A percentile compares a stretch with the other conserved stretches of the same genome.
Evolutionary conservation across 2,113 vertebrate species (phyloP).

Genomic region (Amblyornis subalaris): DNA sequence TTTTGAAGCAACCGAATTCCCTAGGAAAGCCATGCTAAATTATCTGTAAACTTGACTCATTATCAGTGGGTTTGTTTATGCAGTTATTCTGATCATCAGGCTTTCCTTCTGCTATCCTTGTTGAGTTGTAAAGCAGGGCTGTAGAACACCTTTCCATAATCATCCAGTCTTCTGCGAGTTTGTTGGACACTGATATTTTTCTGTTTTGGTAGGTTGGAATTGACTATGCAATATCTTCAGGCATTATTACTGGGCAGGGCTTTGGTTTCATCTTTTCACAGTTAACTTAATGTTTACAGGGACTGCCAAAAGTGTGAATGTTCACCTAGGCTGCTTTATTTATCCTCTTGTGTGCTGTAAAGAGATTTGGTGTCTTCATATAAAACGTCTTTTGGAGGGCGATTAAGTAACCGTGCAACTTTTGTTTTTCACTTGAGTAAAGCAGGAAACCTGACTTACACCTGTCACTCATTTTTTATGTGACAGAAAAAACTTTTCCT

Average conservation of each 20-base stretch:
- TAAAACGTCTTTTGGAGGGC: neutral
- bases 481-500: neutral
- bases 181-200: neutral
- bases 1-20: neutral
- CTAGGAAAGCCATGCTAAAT: neutral
- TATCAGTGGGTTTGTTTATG: neutral
- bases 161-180: neutral
- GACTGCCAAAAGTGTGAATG: neutral
- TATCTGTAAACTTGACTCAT: neutral
- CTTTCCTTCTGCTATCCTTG: neutral
- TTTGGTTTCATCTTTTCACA: neutral
- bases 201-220: neutral
- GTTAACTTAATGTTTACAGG: neutral
- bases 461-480: neutral
- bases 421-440: neutral
- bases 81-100: neutral
- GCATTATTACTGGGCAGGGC: neutral
- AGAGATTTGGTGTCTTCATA: neutral
- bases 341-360: accelerated
- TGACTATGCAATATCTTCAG: neutral
- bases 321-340: neutral
- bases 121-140: neutral
- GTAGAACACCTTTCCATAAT: neutral
- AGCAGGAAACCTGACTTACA: neutral
- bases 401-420: neutral